phyloP scores from a whole-genome alignment of 2,888 invertebrate genomes.

The Lithosia quadra region DNA sequence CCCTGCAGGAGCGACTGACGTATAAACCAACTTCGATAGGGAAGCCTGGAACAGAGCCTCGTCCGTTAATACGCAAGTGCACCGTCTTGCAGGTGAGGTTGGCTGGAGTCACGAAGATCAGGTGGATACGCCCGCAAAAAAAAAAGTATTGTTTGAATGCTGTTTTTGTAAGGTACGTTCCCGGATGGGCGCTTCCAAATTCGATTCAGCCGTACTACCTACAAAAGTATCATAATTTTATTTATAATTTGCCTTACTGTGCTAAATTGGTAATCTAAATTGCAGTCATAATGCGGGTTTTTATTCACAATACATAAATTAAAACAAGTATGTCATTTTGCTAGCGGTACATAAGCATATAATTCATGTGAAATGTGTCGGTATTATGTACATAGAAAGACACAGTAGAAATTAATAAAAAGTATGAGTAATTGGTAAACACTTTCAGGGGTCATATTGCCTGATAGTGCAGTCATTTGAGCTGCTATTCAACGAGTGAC shows the following conservation, averaged over 20 bases:
- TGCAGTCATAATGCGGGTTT: neutral
- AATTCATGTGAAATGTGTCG: neutral
- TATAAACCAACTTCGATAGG: too few relatives aligned
- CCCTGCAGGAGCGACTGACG: too few relatives aligned
- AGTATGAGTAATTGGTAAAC: conserved; percentile 53
- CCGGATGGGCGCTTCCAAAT: neutral
- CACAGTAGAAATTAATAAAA: conserved; percentile 40
- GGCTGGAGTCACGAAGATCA: neutral
- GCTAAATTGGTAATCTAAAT: neutral
- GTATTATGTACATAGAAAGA: conserved; percentile 24
- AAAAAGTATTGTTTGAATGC: neutral
- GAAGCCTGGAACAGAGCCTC: neutral
- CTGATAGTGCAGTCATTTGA: conserved; percentile 50
- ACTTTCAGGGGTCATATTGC: conserved; percentile 54
- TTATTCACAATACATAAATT: conserved; percentile 1
- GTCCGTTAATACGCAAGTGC: neutral
- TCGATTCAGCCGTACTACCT: neutral
- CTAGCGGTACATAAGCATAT: neutral
- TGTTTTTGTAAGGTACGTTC: neutral
- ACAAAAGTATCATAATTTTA: neutral
- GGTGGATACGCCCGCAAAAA: neutral
- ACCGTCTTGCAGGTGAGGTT: neutral
- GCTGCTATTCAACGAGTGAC: conserved; percentile 44
- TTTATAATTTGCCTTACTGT: neutral
- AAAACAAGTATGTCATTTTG: neutral